A percentile compares a stretch with the other conserved stretches of the same genome.
Evolutionary conservation across 2,113 vertebrate species (phyloP).

Genomic region (Eudyptes chrysolophus): DNA sequence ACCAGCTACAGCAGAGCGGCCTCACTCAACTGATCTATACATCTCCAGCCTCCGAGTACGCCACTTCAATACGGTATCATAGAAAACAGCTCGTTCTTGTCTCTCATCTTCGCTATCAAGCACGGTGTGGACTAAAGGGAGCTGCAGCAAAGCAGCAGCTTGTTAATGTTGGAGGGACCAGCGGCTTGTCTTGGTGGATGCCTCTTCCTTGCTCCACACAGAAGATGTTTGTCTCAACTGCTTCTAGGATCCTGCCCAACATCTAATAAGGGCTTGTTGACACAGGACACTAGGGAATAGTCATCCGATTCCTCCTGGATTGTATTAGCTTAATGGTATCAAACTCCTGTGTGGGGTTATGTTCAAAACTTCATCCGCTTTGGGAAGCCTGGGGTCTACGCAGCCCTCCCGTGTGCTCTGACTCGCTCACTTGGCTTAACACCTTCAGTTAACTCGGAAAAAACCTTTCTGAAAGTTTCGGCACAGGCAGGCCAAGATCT

Average conservation of each 20-base stretch:
- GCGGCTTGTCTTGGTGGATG: neutral
- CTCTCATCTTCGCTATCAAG: neutral
- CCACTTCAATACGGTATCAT: accelerated
- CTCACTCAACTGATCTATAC: too few relatives aligned
- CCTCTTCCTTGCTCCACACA: neutral
- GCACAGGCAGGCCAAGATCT: neutral
- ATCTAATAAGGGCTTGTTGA: neutral
- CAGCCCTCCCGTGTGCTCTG: neutral
- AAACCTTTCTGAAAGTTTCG: neutral
- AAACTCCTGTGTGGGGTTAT: neutral
- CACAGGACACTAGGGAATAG: neutral
- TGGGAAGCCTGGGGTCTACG: neutral
- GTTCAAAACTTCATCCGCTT: neutral
- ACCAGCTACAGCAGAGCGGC: neutral
- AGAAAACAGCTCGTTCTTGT: neutral
- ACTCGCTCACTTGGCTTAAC: neutral
- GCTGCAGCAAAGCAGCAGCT: neutral
- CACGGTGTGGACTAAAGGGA: neutral
- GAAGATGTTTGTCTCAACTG: neutral
- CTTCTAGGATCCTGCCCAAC: neutral
- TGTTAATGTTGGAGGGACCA: neutral
- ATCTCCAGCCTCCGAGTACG: neutral
- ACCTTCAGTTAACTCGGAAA: neutral
- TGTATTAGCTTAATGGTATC: neutral
- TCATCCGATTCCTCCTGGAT: neutral